phyloP scores from a whole-genome alignment of 1,140 invertebrate species.

The Ptiloglossa arizonensis region DNA sequence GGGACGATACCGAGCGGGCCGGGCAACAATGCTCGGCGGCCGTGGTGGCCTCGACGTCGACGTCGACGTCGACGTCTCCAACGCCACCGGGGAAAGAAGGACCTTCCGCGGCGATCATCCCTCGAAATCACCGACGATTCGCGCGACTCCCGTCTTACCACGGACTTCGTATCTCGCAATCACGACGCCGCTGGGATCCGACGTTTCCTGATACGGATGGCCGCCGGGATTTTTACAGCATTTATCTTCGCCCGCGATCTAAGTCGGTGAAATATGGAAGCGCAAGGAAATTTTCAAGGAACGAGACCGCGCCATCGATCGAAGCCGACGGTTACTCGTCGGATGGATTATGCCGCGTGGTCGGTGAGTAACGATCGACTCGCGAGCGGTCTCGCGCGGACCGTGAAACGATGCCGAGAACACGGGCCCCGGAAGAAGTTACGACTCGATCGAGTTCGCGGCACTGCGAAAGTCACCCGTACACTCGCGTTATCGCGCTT shows the following conservation, averaged over 20 bases:
- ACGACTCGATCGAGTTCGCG: too few species aligned
- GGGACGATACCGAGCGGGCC: slow-evolving; percentile 52
- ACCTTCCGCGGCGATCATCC: background rate
- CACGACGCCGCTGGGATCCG: slow-evolving; percentile 13
- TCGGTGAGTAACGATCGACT: slow-evolving; percentile 4
- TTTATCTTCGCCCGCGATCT: slow-evolving; percentile 31
- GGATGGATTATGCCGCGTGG: slow-evolving; percentile 9
- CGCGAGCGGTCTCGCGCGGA: background rate
- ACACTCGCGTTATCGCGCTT: too few species aligned
- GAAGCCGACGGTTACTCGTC: slow-evolving; percentile 8
- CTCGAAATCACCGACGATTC: slow-evolving; percentile 29
- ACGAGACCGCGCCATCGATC: slow-evolving; percentile 15
- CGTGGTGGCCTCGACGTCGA: slow-evolving; percentile 29
- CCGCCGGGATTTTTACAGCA: slow-evolving; percentile 32
- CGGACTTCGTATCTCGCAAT: slow-evolving; percentile 27
- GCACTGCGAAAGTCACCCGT: too few species aligned
- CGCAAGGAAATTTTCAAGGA: slow-evolving; percentile 5
- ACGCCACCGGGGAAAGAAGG: slow-evolving; percentile 22
- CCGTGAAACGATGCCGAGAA: too few species aligned
- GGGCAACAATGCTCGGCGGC: slow-evolving; percentile 51
- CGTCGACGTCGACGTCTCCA: slow-evolving; percentile 31
- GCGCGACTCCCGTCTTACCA: background rate
- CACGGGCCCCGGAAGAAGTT: too few species aligned
- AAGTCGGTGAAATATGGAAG: slow-evolving; percentile 41
- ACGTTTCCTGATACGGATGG: slow-evolving; percentile 19